Evolutionary conservation across 2,888 invertebrate genomes (phyloP).

Genomic region (Oxytorus armatus): DNA sequence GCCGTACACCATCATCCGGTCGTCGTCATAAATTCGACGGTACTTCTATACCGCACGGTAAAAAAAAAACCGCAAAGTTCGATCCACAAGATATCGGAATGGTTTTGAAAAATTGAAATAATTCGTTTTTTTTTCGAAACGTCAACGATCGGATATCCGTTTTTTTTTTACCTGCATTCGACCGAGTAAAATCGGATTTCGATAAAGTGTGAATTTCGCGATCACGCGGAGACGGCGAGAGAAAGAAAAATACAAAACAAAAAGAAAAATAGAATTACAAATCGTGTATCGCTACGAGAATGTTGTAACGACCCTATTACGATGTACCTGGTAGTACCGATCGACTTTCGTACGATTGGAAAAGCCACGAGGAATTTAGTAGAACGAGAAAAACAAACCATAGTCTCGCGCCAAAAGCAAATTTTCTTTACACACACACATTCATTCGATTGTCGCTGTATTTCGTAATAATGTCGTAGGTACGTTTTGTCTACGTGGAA

Average conservation of each 20-base stretch:
- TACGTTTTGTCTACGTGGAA: conserved; percentile 21
- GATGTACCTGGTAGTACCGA: conserved; percentile 83
- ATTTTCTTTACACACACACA: conserved; percentile 23
- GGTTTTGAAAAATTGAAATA: not conserved
- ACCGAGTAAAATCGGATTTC: conserved; percentile 37
- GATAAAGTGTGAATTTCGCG: conserved; percentile 33
- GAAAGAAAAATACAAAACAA: conserved; percentile 23
- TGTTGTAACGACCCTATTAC: conserved; percentile 77
- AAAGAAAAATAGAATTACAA: conserved; percentile 45
- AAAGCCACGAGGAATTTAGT: conserved; percentile 79
- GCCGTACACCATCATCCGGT: conserved; percentile 15
- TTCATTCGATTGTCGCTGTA: conserved; percentile 44
- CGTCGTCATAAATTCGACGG: conserved; percentile 28
- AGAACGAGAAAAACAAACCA: conserved; percentile 60
- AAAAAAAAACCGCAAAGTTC: not conserved
- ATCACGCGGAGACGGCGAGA: conserved; percentile 41
- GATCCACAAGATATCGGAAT: not conserved
- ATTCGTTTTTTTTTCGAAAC: conserved; percentile 38
- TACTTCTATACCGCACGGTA: too few relatives aligned
- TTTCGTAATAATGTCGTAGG: conserved; percentile 45
- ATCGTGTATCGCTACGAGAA: conserved; percentile 68
- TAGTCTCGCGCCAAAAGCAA: conserved; percentile 18
- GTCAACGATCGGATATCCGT: too few relatives aligned
- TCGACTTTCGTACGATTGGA: conserved; percentile 78
- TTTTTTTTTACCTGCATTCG: not conserved